Evolutionary conservation across 1,140 invertebrate species (phyloP).

Genomic region (Trachymyrmex septentrionalis): DNA sequence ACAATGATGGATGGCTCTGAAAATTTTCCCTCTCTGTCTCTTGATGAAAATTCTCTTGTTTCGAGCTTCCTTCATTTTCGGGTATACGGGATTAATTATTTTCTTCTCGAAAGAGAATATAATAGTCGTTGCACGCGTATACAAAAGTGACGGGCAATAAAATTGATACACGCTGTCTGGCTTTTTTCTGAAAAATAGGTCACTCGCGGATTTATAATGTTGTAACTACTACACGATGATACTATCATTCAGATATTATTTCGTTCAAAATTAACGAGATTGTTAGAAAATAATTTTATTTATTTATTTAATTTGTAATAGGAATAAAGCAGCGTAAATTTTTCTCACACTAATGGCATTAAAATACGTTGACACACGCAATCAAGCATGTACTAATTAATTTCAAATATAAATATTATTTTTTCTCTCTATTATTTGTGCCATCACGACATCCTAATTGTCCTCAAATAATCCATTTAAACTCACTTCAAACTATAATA

Average conservation of each 20-base stretch:
- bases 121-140: conserved; percentile 1
- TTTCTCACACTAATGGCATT: background rate
- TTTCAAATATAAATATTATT: conserved; percentile 20
- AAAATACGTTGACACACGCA: background rate
- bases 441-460: background rate
- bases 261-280: background rate
- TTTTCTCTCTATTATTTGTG: background rate
- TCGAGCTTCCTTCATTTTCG: background rate
- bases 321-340: background rate
- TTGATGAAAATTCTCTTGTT: conserved; percentile 17
- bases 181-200: background rate
- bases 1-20: conserved; percentile 31
- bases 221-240: background rate
- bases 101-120: background rate
- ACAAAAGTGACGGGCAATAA: conserved; percentile 6
- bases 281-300: background rate
- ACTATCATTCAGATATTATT: background rate
- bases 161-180: conserved; percentile 11
- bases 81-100: conserved; percentile 4
- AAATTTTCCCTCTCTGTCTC: background rate
- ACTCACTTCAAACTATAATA: background rate
- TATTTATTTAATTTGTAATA: background rate
- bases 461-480: background rate
- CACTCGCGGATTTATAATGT: background rate
- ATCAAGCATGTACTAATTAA: background rate